These are phyloP conservation scores for Macropis europaea DNA, from an alignment of 2,888 invertebrate genomes.

Conservation along the genomic window DNA sequence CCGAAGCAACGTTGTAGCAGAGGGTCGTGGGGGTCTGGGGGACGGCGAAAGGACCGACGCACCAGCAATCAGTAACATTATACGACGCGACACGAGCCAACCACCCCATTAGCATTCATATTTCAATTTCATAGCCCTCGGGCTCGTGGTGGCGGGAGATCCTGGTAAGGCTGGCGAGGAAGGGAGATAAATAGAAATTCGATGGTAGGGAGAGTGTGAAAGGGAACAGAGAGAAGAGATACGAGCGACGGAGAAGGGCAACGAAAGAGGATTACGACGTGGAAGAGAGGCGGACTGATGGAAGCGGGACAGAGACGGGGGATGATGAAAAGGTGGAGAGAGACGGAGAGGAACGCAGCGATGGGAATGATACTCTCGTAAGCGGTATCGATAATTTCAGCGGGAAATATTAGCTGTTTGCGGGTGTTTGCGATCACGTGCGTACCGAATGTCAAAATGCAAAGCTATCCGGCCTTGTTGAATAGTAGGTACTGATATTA, in stretches of 20 bases:
- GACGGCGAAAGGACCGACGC: slow-evolving; percentile 40
- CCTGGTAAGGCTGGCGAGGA: slow-evolving; percentile 48
- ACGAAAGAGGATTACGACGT: slow-evolving; percentile 20
- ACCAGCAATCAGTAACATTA: slow-evolving; percentile 64
- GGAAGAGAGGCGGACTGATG: not conserved
- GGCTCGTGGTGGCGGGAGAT: slow-evolving; percentile 37
- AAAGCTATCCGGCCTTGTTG: too few relatives aligned
- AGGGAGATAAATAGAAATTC: slow-evolving; percentile 43
- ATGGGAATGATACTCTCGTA: slow-evolving; percentile 18
- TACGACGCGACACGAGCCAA: slow-evolving; percentile 58
- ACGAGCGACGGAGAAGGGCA: slow-evolving; percentile 10
- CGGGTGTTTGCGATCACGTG: too few relatives aligned
- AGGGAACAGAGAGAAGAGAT: not conserved
- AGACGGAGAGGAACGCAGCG: slow-evolving; percentile 3
- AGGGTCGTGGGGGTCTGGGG: slow-evolving; percentile 2
- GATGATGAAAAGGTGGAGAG: slow-evolving; percentile 10
- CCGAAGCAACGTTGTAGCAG: slow-evolving; percentile 8
- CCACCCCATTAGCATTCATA: slow-evolving; percentile 71
- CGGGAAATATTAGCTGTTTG: too few relatives aligned
- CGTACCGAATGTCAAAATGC: too few relatives aligned
- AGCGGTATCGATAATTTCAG: too few relatives aligned
- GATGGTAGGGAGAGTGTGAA: slow-evolving; percentile 32
- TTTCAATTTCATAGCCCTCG: slow-evolving; percentile 70
- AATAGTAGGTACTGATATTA: too few relatives aligned
- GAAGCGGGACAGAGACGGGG: not conserved